Percentiles rank a stretch among this genome's conserved stretches.
phyloP scores from a whole-genome alignment of 2,113 vertebrate genomes.

The Pavo muticus region DNA sequence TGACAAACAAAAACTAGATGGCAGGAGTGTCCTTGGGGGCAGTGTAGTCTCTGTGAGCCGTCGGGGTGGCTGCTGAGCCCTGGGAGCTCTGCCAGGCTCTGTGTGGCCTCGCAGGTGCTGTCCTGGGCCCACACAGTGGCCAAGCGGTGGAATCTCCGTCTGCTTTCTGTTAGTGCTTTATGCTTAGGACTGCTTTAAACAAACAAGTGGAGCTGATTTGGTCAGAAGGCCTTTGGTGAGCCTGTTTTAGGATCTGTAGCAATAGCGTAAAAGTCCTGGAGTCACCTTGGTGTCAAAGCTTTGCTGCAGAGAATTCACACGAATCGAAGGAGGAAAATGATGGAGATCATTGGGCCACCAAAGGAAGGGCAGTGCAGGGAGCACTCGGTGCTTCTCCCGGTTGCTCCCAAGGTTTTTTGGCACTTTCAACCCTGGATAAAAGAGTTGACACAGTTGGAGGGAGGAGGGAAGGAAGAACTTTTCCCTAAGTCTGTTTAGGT shows the following conservation, averaged over 20 bases:
- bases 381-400: not conserved
- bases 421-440: not conserved
- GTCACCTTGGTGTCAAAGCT: not conserved
- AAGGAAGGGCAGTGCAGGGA: fast-evolving
- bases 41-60: not conserved
- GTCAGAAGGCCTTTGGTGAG: not conserved
- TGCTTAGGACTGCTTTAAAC: not conserved
- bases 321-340: not conserved
- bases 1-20: not conserved
- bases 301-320: not conserved
- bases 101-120: not conserved
- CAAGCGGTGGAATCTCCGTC: not conserved
- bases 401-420: not conserved
- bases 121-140: not conserved
- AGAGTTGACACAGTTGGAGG: not conserved
- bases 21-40: not conserved
- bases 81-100: not conserved
- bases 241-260: not conserved
- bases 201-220: not conserved
- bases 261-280: not conserved
- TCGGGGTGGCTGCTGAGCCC: not conserved
- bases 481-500: not conserved
- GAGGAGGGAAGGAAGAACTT: not conserved
- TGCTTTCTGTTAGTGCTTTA: not conserved
- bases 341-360: not conserved